phyloP scores from a whole-genome alignment of 2,888 invertebrate genomes.

The Folsomia manolachei region DNA sequence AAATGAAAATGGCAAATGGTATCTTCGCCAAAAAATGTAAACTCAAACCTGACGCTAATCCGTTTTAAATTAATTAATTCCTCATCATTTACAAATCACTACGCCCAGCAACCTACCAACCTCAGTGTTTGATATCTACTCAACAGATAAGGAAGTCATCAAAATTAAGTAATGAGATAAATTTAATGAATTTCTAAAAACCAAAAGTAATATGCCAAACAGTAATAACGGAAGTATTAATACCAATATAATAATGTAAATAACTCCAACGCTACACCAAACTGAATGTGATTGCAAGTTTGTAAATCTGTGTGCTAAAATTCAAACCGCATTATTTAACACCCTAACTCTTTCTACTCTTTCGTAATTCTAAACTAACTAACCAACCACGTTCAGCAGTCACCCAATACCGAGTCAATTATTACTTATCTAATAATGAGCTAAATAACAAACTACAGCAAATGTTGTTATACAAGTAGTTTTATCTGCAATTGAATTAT shows the following conservation, averaged over 20 bases:
- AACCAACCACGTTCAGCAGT: too few species aligned
- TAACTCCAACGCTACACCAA: not conserved
- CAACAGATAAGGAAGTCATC: not conserved
- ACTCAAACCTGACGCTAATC: too few species aligned
- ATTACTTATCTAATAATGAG: too few species aligned
- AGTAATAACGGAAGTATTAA: not conserved
- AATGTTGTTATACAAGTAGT: not conserved
- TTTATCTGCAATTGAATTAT: not conserved
- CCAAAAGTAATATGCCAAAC: not conserved
- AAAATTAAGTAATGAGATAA: not conserved
- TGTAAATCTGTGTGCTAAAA: not conserved
- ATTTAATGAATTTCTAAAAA: too few species aligned
- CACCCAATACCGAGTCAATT: not conserved
- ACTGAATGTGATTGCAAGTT: not conserved
- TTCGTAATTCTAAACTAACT: too few species aligned
- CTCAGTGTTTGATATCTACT: not conserved
- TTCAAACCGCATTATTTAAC: not conserved
- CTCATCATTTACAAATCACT: too few species aligned
- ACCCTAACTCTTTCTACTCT: not conserved
- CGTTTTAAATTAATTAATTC: too few species aligned
- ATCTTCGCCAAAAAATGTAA: too few species aligned
- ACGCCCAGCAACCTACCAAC: too few species aligned
- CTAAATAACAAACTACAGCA: too few species aligned
- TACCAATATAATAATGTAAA: not conserved
- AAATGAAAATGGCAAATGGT: too few species aligned